phyloP scores from a whole-genome alignment of 2,888 invertebrate species.

The Aproaerema taeniolella region DNA sequence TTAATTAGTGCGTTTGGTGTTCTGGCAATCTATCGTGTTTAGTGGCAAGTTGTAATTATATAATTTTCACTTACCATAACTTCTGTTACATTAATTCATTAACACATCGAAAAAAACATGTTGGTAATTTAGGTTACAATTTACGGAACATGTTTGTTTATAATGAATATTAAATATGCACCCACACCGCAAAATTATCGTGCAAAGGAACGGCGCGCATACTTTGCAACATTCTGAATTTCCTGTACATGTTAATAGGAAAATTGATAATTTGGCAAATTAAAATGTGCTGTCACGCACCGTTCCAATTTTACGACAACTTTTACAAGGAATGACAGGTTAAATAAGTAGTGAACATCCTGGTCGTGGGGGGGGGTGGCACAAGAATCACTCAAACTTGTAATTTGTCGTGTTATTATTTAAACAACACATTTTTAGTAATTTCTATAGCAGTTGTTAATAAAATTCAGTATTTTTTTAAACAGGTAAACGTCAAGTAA shows the following conservation, averaged over 20 bases:
- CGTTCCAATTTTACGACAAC: constrained; percentile 31
- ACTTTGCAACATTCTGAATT: neutral
- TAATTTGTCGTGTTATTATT: constrained; percentile 6
- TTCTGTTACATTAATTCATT: constrained; percentile 11
- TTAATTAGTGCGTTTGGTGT: constrained; percentile 24
- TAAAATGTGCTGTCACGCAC: constrained; percentile 4
- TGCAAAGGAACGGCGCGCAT: constrained; percentile 13
- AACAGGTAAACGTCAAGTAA: too few relatives aligned
- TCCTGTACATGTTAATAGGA: constrained; percentile 7
- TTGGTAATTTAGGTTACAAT: constrained; percentile 3
- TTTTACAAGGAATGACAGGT: constrained; percentile 41
- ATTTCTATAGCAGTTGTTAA: constrained; percentile 2
- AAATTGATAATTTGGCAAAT: constrained; percentile 18
- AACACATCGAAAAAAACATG: neutral
- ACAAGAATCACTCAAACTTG: constrained; percentile 31
- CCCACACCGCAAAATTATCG: constrained; percentile 17
- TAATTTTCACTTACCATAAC: constrained; percentile 21
- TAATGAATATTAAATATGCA: constrained; percentile 4
- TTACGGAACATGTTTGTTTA: neutral
- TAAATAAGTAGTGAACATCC: constrained; percentile 30
- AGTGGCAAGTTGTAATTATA: constrained; percentile 25
- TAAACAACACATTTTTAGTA: constrained; percentile 4
- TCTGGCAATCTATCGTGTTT: constrained; percentile 16
- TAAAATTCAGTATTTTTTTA: too few relatives aligned
- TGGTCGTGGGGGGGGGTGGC: constrained; percentile 30